Evolutionary conservation across 1,140 invertebrate genomes (phyloP).

Genomic region (Hermetia illucens): DNA sequence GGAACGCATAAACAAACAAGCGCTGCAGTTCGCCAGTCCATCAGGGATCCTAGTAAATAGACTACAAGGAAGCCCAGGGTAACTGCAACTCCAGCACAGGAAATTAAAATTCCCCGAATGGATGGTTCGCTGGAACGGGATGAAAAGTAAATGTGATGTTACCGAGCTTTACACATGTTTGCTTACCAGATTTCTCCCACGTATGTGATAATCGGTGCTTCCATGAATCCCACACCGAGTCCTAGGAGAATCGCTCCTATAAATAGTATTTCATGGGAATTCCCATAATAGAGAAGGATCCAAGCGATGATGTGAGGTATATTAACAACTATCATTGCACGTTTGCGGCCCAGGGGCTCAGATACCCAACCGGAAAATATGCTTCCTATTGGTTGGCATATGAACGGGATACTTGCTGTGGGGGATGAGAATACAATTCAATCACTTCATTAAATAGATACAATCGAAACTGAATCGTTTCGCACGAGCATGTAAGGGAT

Average conservation of each 20-base stretch:
- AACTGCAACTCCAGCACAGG: constrained; percentile 44
- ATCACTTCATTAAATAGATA: too few relatives aligned
- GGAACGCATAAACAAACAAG: constrained; percentile 44
- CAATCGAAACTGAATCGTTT: neutral
- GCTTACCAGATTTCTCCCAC: constrained; percentile 40
- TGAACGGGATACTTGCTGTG: constrained; percentile 52
- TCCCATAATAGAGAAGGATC: constrained; percentile 44
- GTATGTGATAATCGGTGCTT: constrained; percentile 37
- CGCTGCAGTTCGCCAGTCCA: constrained; percentile 45
- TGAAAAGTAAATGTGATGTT: too few relatives aligned
- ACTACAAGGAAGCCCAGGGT: constrained; percentile 47
- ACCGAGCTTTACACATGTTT: too few relatives aligned
- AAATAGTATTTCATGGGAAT: constrained; percentile 32
- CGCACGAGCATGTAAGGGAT: neutral
- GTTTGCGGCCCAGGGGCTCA: constrained; percentile 47
- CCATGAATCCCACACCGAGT: constrained; percentile 38
- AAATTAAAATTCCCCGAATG: constrained; percentile 48
- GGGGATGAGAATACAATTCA: constrained; percentile 9
- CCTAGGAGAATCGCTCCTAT: constrained; percentile 12
- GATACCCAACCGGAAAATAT: constrained; percentile 47
- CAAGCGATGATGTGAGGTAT: constrained; percentile 50
- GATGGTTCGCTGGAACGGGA: constrained; percentile 47
- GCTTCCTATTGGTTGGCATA: constrained; percentile 53
- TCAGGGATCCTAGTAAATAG: constrained; percentile 45
- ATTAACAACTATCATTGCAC: constrained; percentile 48